Base-by-base conservation (phyloP, 2,797 vertebrate genomes). In the Remorina albescens region DNA sequence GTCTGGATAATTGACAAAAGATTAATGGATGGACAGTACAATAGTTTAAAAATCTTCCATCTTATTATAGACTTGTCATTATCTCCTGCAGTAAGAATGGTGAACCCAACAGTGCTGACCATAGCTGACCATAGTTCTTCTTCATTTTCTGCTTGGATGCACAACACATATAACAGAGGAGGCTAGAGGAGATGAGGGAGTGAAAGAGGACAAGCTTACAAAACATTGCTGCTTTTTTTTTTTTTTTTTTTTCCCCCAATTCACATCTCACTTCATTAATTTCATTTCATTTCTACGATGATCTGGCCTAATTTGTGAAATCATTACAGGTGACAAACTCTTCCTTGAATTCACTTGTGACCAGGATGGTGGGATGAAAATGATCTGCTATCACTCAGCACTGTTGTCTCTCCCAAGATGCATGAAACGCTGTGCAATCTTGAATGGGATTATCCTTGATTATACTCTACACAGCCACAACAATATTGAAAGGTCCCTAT, bases 141-240 rank as follows among this genome's bases (percentile, higher is more conserved):
- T 73, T 50, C 5, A 85, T 87, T 82, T 89, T 72, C 61, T 57
- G 50, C 67, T 64, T 81, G 47, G 56, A 70, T 83, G 72, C 83
- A 53, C 67, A n/a, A 32, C 44, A 36, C 58, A 9, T 73, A 30
- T 74, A 71, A 68, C 16, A n/a, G 44, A 19, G 5, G 23, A 57
- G 47, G 16, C 44, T 74, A 60, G 15, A 34, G 47, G 54, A 32
- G 42, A 46, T 42, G 26, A 59, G 66, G 37, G 44, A 47, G 6
- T 72, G 56, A 60, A 62, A 63, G 34, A 60, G 41, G 55, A 51
- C 25, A 68, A 53, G 64, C 32, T 0, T 30, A 59, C 44, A 46
- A 64, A 47, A 15, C 13, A 42, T 36, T 37, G 4, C 16, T 58
- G 4, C 36, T 71, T 66, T 42, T 23, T 12, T 30, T 30, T 6